These are phyloP conservation scores for Holothuria glaberrima DNA, from an alignment of 35 echinoderm and acorn worm species.

Conservation along the genomic window DNA sequence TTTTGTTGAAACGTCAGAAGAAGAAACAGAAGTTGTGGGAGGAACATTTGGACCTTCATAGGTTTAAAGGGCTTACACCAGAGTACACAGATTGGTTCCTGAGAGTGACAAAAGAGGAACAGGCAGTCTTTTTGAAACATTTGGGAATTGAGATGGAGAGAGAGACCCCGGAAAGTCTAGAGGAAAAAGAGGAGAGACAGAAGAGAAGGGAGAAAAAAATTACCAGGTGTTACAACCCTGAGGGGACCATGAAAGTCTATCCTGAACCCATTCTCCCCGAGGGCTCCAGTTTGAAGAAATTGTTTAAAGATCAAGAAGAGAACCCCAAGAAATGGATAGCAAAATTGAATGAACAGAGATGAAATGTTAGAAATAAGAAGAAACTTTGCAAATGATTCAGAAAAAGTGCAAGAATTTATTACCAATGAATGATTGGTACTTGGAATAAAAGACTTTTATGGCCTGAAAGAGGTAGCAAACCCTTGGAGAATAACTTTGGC, in stretches of 20 bases:
- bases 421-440: no score
- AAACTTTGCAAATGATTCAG: no score
- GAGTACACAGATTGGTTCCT: conserved; percentile 26
- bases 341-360: not conserved
- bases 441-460: no score
- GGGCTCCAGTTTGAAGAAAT: not conserved
- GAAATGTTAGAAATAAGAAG: not conserved
- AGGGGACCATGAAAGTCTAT: conserved; percentile 19
- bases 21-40: conserved; percentile 54
- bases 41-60: conserved; percentile 14
- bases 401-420: no score
- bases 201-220: not conserved
- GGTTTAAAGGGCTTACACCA: conserved; percentile 51
- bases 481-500: no score
- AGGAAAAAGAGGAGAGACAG: not conserved
- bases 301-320: not conserved
- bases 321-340: not conserved
- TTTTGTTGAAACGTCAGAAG: conserved; percentile 14
- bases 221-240: not conserved
- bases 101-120: conserved; percentile 23
- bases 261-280: conserved; percentile 14
- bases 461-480: no score
- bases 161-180: conserved; percentile 11
- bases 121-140: conserved; percentile 19
- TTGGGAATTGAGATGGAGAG: conserved; percentile 33